A percentile compares a stretch with the other conserved stretches of the same genome.
phyloP scores from a whole-genome alignment of 2,888 invertebrate species.

The Spicauda simplicius region DNA sequence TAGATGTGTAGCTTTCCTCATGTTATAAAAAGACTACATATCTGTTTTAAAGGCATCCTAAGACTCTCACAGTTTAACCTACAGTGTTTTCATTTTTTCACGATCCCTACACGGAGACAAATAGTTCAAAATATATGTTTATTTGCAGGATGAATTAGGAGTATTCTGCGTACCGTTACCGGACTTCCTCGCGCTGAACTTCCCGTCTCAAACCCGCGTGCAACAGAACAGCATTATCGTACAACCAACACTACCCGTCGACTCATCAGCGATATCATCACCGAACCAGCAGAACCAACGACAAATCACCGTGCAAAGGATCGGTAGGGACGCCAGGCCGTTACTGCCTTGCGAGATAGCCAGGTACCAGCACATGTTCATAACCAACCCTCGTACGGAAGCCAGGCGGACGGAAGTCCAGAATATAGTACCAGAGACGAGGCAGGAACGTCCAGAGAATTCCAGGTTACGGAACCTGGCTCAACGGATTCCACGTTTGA shows the following conservation, averaged over 20 bases:
- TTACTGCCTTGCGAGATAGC: constrained; percentile 80
- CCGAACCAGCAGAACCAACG: constrained; percentile 55
- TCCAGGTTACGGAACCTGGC: constrained; percentile 64
- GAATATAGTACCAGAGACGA: constrained; percentile 57
- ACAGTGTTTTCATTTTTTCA: too few species aligned
- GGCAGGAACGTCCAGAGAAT: constrained; percentile 54
- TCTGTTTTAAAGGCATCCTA: too few species aligned
- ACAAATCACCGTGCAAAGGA: constrained; percentile 84
- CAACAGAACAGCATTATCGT: constrained; percentile 55
- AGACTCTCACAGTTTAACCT: too few species aligned
- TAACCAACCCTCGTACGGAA: constrained; percentile 52
- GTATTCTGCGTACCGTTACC: constrained; percentile 75
- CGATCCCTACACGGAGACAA: too few species aligned
- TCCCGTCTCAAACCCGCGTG: constrained; percentile 56
- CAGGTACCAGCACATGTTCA: constrained; percentile 74
- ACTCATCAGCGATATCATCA: constrained; percentile 51
- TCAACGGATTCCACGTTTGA: constrained; percentile 67
- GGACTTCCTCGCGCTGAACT: constrained; percentile 69
- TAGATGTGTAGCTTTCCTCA: too few species aligned
- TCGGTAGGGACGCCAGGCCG: constrained; percentile 84
- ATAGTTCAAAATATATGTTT: not conserved
- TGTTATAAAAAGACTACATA: too few species aligned
- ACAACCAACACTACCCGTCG: constrained; percentile 52
- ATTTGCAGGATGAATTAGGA: constrained; percentile 73
- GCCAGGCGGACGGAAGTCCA: constrained; percentile 51